Conservation (phyloP, 2,888 invertebrate genomes). For the Melanostoma scalare region DNA sequence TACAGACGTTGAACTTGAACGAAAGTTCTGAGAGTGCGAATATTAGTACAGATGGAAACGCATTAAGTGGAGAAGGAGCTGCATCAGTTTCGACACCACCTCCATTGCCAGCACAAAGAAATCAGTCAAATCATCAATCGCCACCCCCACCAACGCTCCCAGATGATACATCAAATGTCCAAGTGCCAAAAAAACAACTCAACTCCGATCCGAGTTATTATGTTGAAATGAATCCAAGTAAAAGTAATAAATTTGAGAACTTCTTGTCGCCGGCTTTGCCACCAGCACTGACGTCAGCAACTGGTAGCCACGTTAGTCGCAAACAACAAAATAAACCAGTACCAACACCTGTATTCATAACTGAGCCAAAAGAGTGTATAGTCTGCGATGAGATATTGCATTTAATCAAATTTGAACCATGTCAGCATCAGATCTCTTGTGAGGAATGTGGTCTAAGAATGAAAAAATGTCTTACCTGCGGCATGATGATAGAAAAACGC, state of each 20-base stretch:
- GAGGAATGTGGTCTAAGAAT: slow-evolving; percentile 89
- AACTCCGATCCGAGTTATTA: slow-evolving; percentile 74
- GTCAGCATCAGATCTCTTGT: slow-evolving; percentile 89
- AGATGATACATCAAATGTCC: slow-evolving; percentile 63
- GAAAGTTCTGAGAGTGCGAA: slow-evolving; percentile 52
- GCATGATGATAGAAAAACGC: slow-evolving; percentile 84
- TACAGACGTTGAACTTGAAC: slow-evolving; percentile 73
- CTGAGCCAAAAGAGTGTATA: slow-evolving; percentile 84
- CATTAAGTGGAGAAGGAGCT: slow-evolving; percentile 47
- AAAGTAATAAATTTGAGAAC: slow-evolving; percentile 55
- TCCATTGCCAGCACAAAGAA: slow-evolving; percentile 52
- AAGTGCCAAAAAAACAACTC: slow-evolving; percentile 71
- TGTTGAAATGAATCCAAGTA: slow-evolving; percentile 74
- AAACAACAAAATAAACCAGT: slow-evolving; percentile 77
- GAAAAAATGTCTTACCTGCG: slow-evolving; percentile 90
- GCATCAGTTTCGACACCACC: slow-evolving; percentile 59
- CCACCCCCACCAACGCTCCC: slow-evolving; percentile 53
- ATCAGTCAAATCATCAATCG: slow-evolving; percentile 38
- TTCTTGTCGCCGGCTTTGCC: slow-evolving; percentile 40
- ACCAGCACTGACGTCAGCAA: slow-evolving; percentile 25
- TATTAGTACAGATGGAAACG: slow-evolving; percentile 65
- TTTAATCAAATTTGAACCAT: slow-evolving; percentile 87
- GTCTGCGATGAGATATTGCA: slow-evolving; percentile 88
- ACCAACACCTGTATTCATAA: slow-evolving; percentile 42
- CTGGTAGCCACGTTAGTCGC: slow-evolving; percentile 73